These are phyloP conservation scores for Serripes groenlandicus DNA, from an alignment of 2,888 invertebrate genomes.

Conservation along the genomic window DNA sequence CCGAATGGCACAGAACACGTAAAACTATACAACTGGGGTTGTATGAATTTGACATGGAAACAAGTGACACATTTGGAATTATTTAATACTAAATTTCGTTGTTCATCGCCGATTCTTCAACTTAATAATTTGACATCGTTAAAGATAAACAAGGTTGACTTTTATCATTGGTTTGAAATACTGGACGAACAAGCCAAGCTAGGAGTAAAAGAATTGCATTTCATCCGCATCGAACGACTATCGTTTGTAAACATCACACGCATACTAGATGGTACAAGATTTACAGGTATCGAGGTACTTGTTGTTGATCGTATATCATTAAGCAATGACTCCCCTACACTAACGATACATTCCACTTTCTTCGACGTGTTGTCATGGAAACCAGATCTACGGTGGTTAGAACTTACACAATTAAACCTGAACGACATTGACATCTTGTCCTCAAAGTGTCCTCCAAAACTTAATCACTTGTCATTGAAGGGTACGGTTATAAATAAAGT, in stretches of 20 bases:
- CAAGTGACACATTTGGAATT: neutral
- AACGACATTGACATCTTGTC: neutral
- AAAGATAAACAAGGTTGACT: neutral
- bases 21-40: neutral
- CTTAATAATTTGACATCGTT: neutral
- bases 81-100: neutral
- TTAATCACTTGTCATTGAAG: neutral
- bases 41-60: neutral
- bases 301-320: neutral
- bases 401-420: neutral
- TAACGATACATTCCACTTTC: neutral
- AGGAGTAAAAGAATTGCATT: neutral
- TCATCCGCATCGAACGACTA: neutral
- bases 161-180: neutral
- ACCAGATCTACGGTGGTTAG: neutral
- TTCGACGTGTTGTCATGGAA: neutral
- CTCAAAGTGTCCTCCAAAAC: neutral
- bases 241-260: neutral
- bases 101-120: neutral
- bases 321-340: neutral
- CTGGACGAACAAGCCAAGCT: neutral
- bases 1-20: neutral
- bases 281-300: neutral
- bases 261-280: neutral
- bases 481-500: neutral